A percentile compares a stretch with the other conserved stretches of the same genome.
Evolutionary conservation across 2,888 invertebrate genomes (phyloP).

Genomic region (Fissipunctia ypsillon): DNA sequence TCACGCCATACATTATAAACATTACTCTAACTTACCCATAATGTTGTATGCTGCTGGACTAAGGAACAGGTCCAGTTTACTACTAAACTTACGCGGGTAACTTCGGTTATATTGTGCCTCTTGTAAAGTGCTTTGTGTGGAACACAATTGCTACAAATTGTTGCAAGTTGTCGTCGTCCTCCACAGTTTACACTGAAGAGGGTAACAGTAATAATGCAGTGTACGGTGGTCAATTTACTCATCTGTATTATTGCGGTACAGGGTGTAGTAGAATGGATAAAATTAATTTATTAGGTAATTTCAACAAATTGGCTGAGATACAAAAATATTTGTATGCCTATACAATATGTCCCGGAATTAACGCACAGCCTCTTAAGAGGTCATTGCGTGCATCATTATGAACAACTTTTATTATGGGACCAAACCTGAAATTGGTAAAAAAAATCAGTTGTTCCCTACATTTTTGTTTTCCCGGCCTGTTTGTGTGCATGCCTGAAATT

Average conservation of each 20-base stretch:
- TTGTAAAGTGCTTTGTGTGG: slow-evolving; percentile 56
- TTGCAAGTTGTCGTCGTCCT: slow-evolving; percentile 37
- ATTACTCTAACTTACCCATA: slow-evolving; percentile 14
- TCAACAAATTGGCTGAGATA: too few species aligned
- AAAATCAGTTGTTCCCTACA: too few species aligned
- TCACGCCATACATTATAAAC: background rate
- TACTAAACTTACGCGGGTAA: slow-evolving; percentile 37
- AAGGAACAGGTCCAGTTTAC: slow-evolving; percentile 16
- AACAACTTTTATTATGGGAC: too few species aligned
- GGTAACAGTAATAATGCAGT: slow-evolving; percentile 37
- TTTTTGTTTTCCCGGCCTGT: too few species aligned
- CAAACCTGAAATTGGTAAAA: too few species aligned
- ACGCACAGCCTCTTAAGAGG: too few species aligned
- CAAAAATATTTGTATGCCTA: too few species aligned
- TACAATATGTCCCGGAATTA: too few species aligned
- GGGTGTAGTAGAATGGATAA: slow-evolving; percentile 1
- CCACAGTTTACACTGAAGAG: slow-evolving; percentile 24
- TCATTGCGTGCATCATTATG: too few species aligned
- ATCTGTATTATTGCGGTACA: background rate
- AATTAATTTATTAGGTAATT: background rate
- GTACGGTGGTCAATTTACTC: slow-evolving; percentile 5
- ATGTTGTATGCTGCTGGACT: slow-evolving; percentile 20
- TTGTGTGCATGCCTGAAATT: too few species aligned
- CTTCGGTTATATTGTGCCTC: slow-evolving; percentile 40
- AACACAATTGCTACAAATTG: slow-evolving; percentile 58